A percentile compares a stretch with the other conserved stretches of the same genome.
phyloP scores from a whole-genome alignment of 2,797 vertebrate genomes.

The Leuciscus waleckii region DNA sequence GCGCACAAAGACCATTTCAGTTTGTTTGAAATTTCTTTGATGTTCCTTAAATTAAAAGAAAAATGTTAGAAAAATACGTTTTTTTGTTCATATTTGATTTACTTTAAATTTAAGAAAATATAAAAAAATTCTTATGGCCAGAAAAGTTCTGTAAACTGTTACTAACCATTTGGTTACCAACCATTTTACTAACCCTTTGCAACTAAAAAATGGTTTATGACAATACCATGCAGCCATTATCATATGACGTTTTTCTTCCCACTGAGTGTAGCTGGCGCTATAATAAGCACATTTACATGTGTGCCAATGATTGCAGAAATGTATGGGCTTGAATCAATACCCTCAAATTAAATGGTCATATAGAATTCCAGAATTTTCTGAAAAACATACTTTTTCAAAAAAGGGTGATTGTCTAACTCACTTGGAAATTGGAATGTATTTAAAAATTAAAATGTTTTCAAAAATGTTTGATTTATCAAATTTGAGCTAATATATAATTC shows the following conservation, averaged over 20 bases:
- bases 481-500: background rate
- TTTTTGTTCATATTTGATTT: no score
- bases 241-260: no score
- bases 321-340: background rate
- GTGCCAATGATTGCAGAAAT: background rate
- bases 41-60: no score
- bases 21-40: no score
- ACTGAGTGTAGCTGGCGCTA: background rate
- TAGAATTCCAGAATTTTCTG: background rate
- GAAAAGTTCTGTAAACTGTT: background rate
- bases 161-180: background rate
- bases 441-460: background rate
- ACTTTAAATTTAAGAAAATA: no score
- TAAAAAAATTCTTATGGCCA: background rate
- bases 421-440: background rate
- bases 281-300: background rate
- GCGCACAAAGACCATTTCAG: no score
- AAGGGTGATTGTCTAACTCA: background rate
- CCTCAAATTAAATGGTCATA: background rate
- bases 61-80: no score
- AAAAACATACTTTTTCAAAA: background rate
- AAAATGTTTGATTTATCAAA: background rate
- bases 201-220: background rate
- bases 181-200: no score
- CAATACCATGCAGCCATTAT: no score